Evolutionary conservation across 2,888 invertebrate genomes (phyloP), one percentile per base, ranked within the genome.

Genomic region (Clanis bilineata): DNA sequence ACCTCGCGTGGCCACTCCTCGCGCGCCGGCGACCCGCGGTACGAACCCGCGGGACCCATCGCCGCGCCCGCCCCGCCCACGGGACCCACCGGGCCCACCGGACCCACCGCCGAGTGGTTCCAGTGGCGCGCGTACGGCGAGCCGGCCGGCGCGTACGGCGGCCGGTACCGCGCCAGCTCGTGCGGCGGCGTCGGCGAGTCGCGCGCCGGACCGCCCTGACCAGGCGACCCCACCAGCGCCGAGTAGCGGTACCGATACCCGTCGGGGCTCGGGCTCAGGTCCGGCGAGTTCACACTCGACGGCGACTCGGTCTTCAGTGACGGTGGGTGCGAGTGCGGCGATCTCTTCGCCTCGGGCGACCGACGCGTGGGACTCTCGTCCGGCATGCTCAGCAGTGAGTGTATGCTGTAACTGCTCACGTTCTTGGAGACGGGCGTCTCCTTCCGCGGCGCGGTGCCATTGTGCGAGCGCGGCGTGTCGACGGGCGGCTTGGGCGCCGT

Each of bases 401-500:
- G 96, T 83, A 97, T 97, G 91, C 97, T 97, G 89, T 97, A 97
- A 82, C 95, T 96, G 86, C 96, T 95, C 68, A 94, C 93, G 74
- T 94, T 88, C 71, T 88, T 88, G 59, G 85, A 72, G 36, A 82
- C 79, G 60, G 85, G 74, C 61, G 77, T 64, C 60, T 84, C 84
- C 66, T 81, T 82, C 28, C 82, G 81, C 44, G 80, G 76, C 59
- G 78, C 77, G 58, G 78, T 68, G 67, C 83, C 84, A 71, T 85
- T 84, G 69, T 74, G 79, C 65, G 80, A 57, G 61, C 79, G 78
- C 64, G 72, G 68, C 32, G 72, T 64, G 62, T 73, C 77, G 55
- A 65, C 68, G 62, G 73, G 66, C 64, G 69, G 73, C 64, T 74
- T 74, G 66, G 71, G 71, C 63, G 68, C 65, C 56, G 70, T 70